phyloP scores from a whole-genome alignment of 2,888 invertebrate species.

The Neocrepidodera transversa region DNA sequence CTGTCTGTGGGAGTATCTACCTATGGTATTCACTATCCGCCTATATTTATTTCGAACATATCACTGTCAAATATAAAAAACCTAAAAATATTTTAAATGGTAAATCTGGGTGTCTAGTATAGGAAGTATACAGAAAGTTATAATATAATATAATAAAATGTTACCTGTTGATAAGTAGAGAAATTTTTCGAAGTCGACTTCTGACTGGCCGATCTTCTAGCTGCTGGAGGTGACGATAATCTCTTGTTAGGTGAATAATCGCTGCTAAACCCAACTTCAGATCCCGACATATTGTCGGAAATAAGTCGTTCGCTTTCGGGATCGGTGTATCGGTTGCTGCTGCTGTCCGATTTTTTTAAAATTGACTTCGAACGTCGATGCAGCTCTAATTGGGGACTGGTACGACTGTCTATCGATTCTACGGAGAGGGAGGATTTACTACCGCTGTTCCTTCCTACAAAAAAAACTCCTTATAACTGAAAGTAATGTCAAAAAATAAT shows the following conservation, averaged over 20 bases:
- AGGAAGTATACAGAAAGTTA: not conserved
- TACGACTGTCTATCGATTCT: constrained; percentile 70
- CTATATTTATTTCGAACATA: too few species aligned
- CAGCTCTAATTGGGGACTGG: constrained; percentile 69
- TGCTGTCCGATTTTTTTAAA: constrained; percentile 75
- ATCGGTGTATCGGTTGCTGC: constrained; percentile 63
- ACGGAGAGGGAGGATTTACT: constrained; percentile 73
- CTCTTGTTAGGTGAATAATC: constrained; percentile 57
- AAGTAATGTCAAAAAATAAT: not conserved
- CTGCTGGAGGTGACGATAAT: constrained; percentile 55
- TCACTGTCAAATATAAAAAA: too few species aligned
- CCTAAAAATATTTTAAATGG: too few species aligned
- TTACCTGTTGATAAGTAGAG: constrained; percentile 47
- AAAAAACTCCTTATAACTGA: not conserved
- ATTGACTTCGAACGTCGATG: constrained; percentile 77
- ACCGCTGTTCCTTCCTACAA: constrained; percentile 64
- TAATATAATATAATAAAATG: not conserved
- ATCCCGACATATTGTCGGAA: constrained; percentile 69
- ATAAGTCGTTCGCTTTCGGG: constrained; percentile 80
- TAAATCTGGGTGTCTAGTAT: too few species aligned
- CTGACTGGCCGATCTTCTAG: constrained; percentile 48
- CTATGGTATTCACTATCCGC: too few species aligned
- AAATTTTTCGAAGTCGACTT: constrained; percentile 45
- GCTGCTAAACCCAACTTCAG: constrained; percentile 62
- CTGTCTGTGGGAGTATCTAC: too few species aligned